Conservation (phyloP, 2,797 vertebrate species). For the Poliocrania exsul region DNA sequence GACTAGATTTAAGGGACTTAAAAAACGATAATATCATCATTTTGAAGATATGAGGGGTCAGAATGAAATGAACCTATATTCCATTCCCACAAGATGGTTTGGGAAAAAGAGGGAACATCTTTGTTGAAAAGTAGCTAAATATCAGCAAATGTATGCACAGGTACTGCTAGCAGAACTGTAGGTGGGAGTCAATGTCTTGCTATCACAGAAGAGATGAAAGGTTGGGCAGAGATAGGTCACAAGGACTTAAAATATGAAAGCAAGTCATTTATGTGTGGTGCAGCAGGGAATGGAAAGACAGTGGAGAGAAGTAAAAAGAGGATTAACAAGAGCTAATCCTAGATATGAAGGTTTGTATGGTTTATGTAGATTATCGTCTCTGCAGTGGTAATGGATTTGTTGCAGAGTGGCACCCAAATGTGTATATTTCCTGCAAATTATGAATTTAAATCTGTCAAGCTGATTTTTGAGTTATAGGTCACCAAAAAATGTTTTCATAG, state of each 20-base stretch:
- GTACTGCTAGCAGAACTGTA: neutral
- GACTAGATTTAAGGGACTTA: neutral
- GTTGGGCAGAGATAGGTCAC: neutral
- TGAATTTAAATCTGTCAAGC: constrained; percentile 13
- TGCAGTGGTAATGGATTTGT: constrained; percentile 33
- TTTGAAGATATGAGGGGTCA: neutral
- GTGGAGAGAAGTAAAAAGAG: neutral
- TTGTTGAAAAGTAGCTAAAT: neutral
- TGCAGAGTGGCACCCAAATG: constrained; percentile 25
- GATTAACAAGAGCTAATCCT: constrained; percentile 53
- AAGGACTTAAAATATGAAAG: constrained; percentile 10
- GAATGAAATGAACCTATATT: neutral
- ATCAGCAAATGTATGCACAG: fast-evolving
- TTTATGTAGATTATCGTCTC: constrained; percentile 35
- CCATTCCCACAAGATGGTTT: neutral
- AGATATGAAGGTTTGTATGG: constrained; percentile 30
- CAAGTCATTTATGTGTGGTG: neutral
- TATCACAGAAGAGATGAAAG: neutral
- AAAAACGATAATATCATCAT: neutral
- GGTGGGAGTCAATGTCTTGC: neutral
- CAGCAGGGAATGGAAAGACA: neutral
- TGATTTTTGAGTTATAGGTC: constrained; percentile 1
- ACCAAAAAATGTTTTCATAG: neutral
- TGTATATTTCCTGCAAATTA: neutral
- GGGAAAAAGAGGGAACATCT: neutral